Conservation (phyloP, 2,888 invertebrate genomes). For the Tricholauxania praeusta region DNA sequence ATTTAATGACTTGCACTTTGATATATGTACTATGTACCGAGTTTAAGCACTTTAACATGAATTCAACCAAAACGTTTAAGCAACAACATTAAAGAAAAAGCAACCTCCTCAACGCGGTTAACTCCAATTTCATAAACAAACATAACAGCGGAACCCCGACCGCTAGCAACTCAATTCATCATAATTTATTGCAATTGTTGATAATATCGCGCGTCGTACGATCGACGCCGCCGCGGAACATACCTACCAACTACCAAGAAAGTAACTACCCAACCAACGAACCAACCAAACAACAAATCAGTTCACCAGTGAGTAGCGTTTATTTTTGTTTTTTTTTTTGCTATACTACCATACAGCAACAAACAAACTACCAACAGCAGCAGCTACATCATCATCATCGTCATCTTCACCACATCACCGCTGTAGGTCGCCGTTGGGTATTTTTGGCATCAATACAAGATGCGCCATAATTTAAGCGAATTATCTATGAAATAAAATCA, state of each 20-base stretch:
- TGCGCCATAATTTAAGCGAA: conserved; percentile 62
- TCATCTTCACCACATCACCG: conserved; percentile 5
- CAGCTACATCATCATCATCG: neutral
- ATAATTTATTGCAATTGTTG: conserved; percentile 31
- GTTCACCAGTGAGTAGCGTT: too few relatives aligned
- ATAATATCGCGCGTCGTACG: conserved; percentile 23
- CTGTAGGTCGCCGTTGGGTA: conserved; percentile 41
- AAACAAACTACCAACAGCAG: conserved; percentile 21
- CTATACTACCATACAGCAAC: neutral
- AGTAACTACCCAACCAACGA: too few relatives aligned
- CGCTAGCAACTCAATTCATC: conserved; percentile 22
- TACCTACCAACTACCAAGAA: too few relatives aligned
- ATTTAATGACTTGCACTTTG: too few relatives aligned
- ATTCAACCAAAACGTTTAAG: neutral
- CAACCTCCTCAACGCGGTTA: neutral
- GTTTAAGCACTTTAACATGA: too few relatives aligned
- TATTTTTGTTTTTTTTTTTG: too few relatives aligned
- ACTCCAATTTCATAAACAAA: conserved; percentile 16
- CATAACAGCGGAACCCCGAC: neutral
- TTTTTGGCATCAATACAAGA: conserved; percentile 31
- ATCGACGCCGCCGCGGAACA: neutral
- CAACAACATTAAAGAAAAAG: neutral
- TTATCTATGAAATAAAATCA: conserved; percentile 63
- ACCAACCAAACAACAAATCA: too few relatives aligned
- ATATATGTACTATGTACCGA: too few relatives aligned